Base-by-base conservation (phyloP, 2,797 vertebrate genomes). In the Balearica regulorum region DNA sequence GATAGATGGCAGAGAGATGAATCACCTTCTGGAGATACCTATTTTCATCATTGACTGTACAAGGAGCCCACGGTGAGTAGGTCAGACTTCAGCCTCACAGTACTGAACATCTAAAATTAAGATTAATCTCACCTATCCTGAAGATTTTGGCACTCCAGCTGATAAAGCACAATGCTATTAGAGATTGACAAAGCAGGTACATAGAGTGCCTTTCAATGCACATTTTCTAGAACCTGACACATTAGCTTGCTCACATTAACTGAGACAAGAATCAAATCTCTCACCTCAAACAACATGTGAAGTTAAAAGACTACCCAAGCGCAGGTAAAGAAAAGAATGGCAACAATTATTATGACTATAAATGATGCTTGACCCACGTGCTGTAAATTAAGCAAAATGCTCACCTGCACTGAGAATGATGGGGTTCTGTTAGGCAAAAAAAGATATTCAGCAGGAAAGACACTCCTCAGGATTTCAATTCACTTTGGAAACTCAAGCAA, bases 71-170 rank as follows among this genome's bases (percentile, higher is more conserved):
- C 29, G 87, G 87, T 92, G 81, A 96, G 87, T 26, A 91, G 90
- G 81, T 87, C 92, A 83, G 80, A 17, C 91, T 81, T 43, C 48
- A 88, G 85, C 85, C 86, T 83, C 93, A 28, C 28, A 95, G 87
- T 61, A 64, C 9, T 41, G 2, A 87, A 5, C 54, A 91, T 33
- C 89, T 94, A 15, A 92, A 77, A 83, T 91, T 58, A 16, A 96
- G 93, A 94, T 95, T 49, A 62, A 79, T 80, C 78, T 94, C 94
- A 49, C 90, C 87, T 69, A 33, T 66, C 70, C 78, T 6, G 84
- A 53, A 7, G 81, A 57, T 89, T 87, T 85, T 80, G 61, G 89
- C 91, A 31, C 91, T 70, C 44, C 24, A 3, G 46, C 5, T 82
- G 87, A 39, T 4, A 62, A 17, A 78, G 77, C 49, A 65, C 62